A percentile compares a stretch with the other conserved stretches of the same genome.
These are phyloP conservation scores for Heloderma charlesbogerti DNA, from an alignment of 2,113 vertebrate genomes.

Conservation along the genomic window DNA sequence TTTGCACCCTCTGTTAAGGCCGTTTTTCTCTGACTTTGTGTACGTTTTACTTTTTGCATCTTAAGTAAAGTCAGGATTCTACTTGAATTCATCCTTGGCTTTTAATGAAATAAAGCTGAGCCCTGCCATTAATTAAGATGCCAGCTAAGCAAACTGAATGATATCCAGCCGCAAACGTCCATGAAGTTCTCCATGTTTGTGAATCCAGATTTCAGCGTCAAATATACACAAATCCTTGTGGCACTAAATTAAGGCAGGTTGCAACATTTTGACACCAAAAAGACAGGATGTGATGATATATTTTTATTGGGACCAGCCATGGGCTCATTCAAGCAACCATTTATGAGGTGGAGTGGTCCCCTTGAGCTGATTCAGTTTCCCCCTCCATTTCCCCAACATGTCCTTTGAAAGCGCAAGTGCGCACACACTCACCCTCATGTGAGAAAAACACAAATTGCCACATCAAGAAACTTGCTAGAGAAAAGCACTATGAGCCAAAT, in stretches of 20 bases:
- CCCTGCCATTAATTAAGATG: slow-evolving; percentile 11
- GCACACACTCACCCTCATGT: background rate
- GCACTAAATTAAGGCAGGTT: too few species aligned
- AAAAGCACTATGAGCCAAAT: background rate
- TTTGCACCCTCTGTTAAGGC: background rate
- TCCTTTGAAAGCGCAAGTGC: background rate
- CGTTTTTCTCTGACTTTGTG: background rate
- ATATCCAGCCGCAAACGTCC: background rate
- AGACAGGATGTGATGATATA: background rate
- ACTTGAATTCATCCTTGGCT: background rate
- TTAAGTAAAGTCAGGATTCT: background rate
- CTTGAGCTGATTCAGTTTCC: background rate
- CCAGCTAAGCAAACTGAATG: background rate
- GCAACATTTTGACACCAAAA: too few species aligned
- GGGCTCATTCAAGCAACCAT: background rate
- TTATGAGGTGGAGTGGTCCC: background rate
- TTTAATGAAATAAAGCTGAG: slow-evolving; percentile 7
- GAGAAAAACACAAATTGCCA: background rate
- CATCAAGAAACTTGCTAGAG: background rate
- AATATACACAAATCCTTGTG: background rate
- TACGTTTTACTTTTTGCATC: background rate
- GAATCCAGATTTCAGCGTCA: background rate
- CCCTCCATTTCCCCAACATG: background rate
- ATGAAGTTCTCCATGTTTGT: background rate
- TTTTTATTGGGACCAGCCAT: background rate